Percentiles rank a stretch among this genome's conserved stretches.
Evolutionary conservation across 2,888 invertebrate species (phyloP).

Genomic region (Magallana nippona): DNA sequence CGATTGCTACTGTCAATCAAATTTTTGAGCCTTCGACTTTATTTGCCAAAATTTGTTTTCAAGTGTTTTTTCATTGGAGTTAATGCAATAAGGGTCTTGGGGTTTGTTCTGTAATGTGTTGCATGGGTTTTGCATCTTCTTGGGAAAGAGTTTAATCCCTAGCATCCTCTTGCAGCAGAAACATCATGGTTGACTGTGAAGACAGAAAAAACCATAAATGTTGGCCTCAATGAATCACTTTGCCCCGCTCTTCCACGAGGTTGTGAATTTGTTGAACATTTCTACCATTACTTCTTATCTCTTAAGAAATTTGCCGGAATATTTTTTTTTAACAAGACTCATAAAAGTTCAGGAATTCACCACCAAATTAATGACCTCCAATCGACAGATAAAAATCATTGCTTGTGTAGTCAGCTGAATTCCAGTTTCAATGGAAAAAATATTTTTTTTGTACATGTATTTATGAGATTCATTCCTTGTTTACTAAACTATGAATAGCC

Average conservation of each 20-base stretch:
- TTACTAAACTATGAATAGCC: no score
- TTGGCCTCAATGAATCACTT: neutral
- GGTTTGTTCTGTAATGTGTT: neutral
- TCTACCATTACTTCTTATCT: constrained; percentile 17
- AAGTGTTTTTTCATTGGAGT: neutral
- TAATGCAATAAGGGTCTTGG: neutral
- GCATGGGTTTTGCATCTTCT: neutral
- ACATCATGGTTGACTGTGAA: neutral
- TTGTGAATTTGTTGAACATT: constrained; percentile 31
- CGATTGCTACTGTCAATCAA: constrained; percentile 34
- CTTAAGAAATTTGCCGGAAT: neutral
- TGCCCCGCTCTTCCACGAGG: neutral
- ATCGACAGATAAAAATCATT: neutral
- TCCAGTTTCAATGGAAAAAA: no score
- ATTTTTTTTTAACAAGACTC: constrained; percentile 4
- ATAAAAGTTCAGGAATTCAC: constrained; percentile 2
- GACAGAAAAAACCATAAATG: neutral
- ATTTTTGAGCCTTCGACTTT: neutral
- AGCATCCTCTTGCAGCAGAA: neutral
- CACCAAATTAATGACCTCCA: neutral
- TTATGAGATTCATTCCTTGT: no score
- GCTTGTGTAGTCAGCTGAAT: no score
- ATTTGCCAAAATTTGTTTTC: constrained; percentile 35
- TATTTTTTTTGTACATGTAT: no score
- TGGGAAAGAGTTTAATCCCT: neutral